Evolutionary conservation across 2,113 vertebrate genomes (phyloP), one percentile per base, ranked within the genome.

Genomic region (Egretta garzetta): DNA sequence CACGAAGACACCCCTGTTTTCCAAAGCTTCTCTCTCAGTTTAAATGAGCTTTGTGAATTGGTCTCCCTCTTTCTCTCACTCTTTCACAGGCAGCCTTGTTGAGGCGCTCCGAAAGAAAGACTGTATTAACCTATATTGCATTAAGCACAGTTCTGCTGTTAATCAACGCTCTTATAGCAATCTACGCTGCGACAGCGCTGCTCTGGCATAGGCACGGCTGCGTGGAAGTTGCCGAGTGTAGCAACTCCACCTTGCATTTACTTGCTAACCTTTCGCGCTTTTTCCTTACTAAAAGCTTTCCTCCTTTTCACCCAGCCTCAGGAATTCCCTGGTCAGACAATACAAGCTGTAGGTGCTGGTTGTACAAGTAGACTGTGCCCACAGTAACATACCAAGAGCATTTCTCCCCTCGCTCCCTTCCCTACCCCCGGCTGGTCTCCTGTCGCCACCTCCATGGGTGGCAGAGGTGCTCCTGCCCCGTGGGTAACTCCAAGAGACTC

Each of bases 41-140:
- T 93, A 97, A 97, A 98, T 97, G 94, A 97, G 97, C 91, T 96
- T 90, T 96, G 95, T 96, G 96, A 85, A 96, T 97, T 97, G 95
- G 81, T 96, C 67, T 71, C 68, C 87, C 93, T 68, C 92, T 49
- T 37, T 77, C 72, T 94, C n/a, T 89, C 80, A 68, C 89, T 91
- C 80, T 52, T 84, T 73, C 3, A 0, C 81, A 41, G 0, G 1
- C 82, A 93, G 85, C 87, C 89, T 93, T 35, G 55, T 59, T 70
- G 97, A 87, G 90, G 76, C 1, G 3, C 68, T 96, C 95, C 92
- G 95, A 8, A 43, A 90, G 88, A 92, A 88, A 89, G 95, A 6
- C 35, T 56, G 87, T 8, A 52, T 92, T 96, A 96, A 95, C 94
- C 91, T 93, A 52, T 27, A 68, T 1, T 86, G 86, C 84, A 94